Conservation (phyloP, 2,888 invertebrate genomes). For the Parnassius mnemosyne region DNA sequence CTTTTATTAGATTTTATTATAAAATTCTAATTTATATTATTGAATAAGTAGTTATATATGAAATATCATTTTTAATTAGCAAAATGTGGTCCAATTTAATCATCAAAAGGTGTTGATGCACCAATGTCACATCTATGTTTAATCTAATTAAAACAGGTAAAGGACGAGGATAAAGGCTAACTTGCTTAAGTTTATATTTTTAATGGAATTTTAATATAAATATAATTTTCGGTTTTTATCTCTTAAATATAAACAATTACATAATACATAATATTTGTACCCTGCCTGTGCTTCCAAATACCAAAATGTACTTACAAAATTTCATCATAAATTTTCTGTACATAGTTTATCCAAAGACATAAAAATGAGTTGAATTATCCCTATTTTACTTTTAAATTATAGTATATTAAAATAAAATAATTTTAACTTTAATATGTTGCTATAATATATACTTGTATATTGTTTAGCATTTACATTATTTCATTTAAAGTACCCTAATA, state of each 20-base stretch:
- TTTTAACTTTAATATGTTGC: slow-evolving; percentile 9
- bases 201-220: slow-evolving; percentile 13
- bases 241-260: slow-evolving; percentile 15
- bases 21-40: slow-evolving; percentile 18
- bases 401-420: slow-evolving; percentile 20
- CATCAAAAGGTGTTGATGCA: slow-evolving; percentile 12
- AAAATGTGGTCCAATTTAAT: slow-evolving; percentile 25
- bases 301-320: slow-evolving; percentile 26
- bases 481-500: neutral
- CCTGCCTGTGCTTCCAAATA: slow-evolving; percentile 25
- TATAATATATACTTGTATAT: slow-evolving; percentile 9
- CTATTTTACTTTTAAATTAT: slow-evolving; percentile 21
- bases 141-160: slow-evolving; percentile 11
- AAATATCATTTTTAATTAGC: slow-evolving; percentile 15
- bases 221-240: slow-evolving; percentile 6
- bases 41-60: slow-evolving; percentile 11
- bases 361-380: slow-evolving; percentile 21
- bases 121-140: slow-evolving; percentile 14
- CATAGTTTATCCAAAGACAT: slow-evolving; percentile 26
- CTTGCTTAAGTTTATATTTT: slow-evolving; percentile 18
- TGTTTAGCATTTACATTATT: slow-evolving; percentile 11
- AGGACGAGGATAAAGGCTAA: slow-evolving; percentile 7
- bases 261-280: slow-evolving; percentile 7
- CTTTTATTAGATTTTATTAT: slow-evolving; percentile 17
- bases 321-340: slow-evolving; percentile 18